phyloP scores from a whole-genome alignment of 2,888 invertebrate species.

The Xestoiulus laeticollis region DNA sequence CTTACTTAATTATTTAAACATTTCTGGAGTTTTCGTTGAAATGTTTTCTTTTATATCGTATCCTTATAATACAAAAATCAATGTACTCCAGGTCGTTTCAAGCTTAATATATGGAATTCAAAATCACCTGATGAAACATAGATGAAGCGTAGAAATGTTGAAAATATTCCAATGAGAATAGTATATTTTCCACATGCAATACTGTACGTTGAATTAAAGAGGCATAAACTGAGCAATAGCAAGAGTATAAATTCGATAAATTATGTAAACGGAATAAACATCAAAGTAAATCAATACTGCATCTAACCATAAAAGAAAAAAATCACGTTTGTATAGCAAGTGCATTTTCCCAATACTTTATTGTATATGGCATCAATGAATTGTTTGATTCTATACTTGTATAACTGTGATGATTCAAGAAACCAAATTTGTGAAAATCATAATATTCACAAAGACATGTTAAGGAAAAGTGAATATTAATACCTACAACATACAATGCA shows the following conservation, averaged over 20 bases:
- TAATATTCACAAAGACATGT: too few species aligned
- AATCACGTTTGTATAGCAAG: background rate
- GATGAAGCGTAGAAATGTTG: background rate
- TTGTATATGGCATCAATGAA: background rate
- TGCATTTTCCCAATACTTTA: background rate
- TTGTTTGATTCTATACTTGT: background rate
- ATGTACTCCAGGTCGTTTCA: background rate
- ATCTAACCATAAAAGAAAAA: background rate
- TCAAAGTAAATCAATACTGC: slow-evolving; percentile 13
- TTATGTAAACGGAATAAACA: slow-evolving; percentile 28
- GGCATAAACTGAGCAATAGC: background rate
- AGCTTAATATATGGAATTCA: background rate
- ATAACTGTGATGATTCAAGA: too few species aligned
- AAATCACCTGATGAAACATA: background rate
- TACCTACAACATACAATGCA: too few species aligned
- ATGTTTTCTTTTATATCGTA: too few species aligned
- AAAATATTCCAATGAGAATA: background rate
- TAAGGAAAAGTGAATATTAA: too few species aligned
- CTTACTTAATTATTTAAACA: too few species aligned
- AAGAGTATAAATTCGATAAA: slow-evolving; percentile 4
- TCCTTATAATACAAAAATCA: too few species aligned
- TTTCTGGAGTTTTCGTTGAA: too few species aligned
- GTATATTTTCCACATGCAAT: background rate
- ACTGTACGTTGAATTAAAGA: background rate
- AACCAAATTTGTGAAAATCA: too few species aligned